These are phyloP conservation scores for Pterocles burchelli DNA, from an alignment of 2,113 vertebrate species.

Conservation along the genomic window DNA sequence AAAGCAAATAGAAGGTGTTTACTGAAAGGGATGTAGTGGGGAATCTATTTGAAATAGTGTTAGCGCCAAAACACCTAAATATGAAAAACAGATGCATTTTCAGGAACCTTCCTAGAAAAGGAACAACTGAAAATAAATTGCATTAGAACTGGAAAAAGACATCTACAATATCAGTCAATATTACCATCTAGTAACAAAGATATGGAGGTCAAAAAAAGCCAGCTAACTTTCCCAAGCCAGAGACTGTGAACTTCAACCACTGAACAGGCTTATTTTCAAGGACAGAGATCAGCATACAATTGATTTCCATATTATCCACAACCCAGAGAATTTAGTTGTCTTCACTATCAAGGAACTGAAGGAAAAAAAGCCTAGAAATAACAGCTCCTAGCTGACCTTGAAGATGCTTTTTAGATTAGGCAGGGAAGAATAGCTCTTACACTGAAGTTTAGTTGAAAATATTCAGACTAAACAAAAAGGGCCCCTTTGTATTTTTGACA, in stretches of 20 bases:
- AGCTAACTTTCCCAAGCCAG: not conserved
- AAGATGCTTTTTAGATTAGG: not conserved
- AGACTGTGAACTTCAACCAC: not conserved
- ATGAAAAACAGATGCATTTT: not conserved
- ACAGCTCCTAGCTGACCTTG: not conserved
- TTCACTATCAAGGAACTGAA: not conserved
- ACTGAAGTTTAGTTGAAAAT: not conserved
- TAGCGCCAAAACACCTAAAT: not conserved
- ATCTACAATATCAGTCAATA: not conserved
- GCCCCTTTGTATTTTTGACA: conserved; percentile 2
- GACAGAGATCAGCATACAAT: not conserved
- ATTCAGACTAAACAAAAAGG: not conserved
- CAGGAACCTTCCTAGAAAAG: not conserved
- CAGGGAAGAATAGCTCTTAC: not conserved
- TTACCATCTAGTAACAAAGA: not conserved
- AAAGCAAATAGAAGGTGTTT: not conserved
- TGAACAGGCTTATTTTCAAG: not conserved
- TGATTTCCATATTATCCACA: conserved; percentile 10
- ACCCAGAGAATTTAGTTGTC: not conserved
- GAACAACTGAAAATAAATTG: not conserved
- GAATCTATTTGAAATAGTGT: not conserved
- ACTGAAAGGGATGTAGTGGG: not conserved
- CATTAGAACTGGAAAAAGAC: not conserved
- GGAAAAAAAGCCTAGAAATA: not conserved
- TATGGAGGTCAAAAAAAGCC: not conserved